Percentiles rank a stretch among this genome's conserved stretches.
Evolutionary conservation across 2,888 invertebrate species (phyloP).

Genomic region (Deroplatys truncata): DNA sequence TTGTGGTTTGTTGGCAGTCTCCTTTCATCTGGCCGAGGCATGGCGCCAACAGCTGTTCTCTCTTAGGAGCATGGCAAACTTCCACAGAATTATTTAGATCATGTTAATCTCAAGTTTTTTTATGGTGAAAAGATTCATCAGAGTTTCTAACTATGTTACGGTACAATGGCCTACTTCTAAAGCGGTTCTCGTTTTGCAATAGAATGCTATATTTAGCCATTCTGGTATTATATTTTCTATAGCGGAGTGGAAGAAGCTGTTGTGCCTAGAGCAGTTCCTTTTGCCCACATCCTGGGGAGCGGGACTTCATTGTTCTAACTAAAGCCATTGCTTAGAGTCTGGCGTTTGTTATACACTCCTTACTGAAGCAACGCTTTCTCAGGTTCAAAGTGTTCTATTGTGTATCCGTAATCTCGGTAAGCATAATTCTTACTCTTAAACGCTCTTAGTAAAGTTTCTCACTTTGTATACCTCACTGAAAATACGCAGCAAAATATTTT

Average conservation of each 20-base stretch:
- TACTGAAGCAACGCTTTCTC: background rate
- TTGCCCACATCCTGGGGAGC: background rate
- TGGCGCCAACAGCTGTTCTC: slow-evolving; percentile 3
- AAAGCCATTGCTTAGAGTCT: background rate
- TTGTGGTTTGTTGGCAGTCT: background rate
- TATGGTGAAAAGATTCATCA: background rate
- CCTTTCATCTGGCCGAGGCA: background rate
- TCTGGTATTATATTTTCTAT: background rate
- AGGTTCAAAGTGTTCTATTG: background rate
- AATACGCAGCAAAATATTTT: too few relatives aligned
- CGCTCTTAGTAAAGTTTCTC: background rate
- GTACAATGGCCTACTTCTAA: background rate
- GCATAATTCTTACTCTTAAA: background rate
- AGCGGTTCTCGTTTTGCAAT: background rate
- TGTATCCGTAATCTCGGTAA: background rate
- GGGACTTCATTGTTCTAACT: background rate
- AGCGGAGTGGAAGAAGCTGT: background rate
- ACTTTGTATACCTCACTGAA: too few relatives aligned
- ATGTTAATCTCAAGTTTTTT: background rate
- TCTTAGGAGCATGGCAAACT: background rate
- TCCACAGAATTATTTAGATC: background rate
- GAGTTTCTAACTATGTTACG: background rate
- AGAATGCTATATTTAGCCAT: background rate
- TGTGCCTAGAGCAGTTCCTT: background rate
- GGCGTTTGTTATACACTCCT: background rate